Conservation (phyloP, 1,140 invertebrate genomes). For the Leptonema lineaticorne region DNA sequence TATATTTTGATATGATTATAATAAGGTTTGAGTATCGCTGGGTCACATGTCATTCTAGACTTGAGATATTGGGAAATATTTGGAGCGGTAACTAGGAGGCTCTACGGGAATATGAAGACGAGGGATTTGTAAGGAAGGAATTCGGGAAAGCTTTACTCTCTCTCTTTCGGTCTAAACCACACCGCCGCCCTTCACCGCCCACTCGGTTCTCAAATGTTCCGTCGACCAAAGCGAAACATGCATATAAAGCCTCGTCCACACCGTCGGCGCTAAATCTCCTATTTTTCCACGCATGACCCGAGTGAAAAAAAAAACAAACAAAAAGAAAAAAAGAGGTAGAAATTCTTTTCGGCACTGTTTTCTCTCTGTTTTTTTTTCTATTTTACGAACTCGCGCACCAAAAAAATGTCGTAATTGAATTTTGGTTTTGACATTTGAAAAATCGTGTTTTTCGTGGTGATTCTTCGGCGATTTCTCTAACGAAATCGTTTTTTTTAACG, state of each 20-base stretch:
- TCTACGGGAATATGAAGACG: slow-evolving; percentile 38
- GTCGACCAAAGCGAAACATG: slow-evolving; percentile 2
- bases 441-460: too few species aligned
- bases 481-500: too few species aligned
- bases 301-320: too few species aligned
- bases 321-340: too few species aligned
- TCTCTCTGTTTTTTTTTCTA: not conserved
- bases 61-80: slow-evolving; percentile 42
- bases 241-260: too few species aligned
- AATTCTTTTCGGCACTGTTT: too few species aligned
- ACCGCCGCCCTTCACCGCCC: not conserved
- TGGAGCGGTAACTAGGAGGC: slow-evolving; percentile 36
- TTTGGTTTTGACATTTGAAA: too few species aligned
- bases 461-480: too few species aligned
- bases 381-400: not conserved
- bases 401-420: slow-evolving; percentile 11
- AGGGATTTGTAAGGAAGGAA: slow-evolving; percentile 42
- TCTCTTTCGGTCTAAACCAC: slow-evolving; percentile 1
- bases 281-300: too few species aligned
- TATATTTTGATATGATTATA: too few species aligned
- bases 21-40: slow-evolving; percentile 21
- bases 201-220: slow-evolving; percentile 18
- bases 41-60: slow-evolving; percentile 28
- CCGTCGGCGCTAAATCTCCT: too few species aligned
- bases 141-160: slow-evolving; percentile 37